These are phyloP conservation scores for Gadus chalcogrammus DNA, from an alignment of 2,113 vertebrate species.

Conservation along the genomic window DNA sequence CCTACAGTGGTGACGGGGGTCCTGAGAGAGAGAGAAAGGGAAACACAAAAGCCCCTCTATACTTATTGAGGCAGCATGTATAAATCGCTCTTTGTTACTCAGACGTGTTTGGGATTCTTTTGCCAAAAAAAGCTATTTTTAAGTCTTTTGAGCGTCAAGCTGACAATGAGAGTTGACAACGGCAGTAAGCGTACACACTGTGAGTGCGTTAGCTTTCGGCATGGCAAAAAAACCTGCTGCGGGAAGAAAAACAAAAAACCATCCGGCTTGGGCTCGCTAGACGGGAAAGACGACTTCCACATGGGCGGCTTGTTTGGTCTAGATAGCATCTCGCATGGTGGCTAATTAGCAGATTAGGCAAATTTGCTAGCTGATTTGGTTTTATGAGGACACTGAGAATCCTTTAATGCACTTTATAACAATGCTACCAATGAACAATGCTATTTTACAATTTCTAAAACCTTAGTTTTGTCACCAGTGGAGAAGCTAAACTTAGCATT, in stretches of 20 bases:
- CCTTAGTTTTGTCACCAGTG: too few relatives aligned
- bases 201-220: constrained; percentile 1
- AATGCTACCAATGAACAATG: too few relatives aligned
- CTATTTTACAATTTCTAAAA: too few relatives aligned
- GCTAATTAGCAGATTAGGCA: too few relatives aligned
- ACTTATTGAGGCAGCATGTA: constrained; percentile 50
- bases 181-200: constrained; percentile 48
- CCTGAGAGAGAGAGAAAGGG: constrained; percentile 44
- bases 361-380: too few relatives aligned
- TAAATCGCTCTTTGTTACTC: constrained; percentile 73
- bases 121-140: constrained; percentile 73
- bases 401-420: too few relatives aligned
- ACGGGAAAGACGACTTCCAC: neutral
- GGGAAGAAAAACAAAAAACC: neutral
- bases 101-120: constrained; percentile 62
- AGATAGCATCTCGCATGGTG: too few relatives aligned
- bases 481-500: too few relatives aligned
- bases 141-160: constrained; percentile 49
- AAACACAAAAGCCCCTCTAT: constrained; percentile 71
- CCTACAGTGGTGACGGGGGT: constrained; percentile 58
- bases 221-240: neutral
- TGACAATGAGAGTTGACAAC: constrained; percentile 19
- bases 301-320: too few relatives aligned
- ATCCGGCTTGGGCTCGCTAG: neutral
- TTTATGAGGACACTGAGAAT: too few relatives aligned